Conservation (phyloP, 2,113 vertebrate species). For the Nycticryphes semicollaris region DNA sequence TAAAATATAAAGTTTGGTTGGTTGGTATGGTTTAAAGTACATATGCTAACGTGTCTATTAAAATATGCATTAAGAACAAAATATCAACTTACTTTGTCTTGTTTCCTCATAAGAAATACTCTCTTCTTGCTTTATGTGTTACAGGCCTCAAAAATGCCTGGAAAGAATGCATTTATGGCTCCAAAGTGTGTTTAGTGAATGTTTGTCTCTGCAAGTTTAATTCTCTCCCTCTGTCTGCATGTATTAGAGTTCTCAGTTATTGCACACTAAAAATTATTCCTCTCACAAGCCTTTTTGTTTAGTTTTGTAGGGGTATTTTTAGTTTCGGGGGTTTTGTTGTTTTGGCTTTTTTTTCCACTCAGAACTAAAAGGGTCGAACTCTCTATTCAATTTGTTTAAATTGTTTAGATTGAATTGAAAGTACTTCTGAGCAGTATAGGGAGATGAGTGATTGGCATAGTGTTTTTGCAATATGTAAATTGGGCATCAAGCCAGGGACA, state of each 20-base stretch:
- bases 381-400: background rate
- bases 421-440: background rate
- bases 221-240: background rate
- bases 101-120: background rate
- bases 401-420: background rate
- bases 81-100: background rate
- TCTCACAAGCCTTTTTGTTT: background rate
- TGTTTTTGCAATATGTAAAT: background rate
- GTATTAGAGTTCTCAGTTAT: background rate
- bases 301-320: background rate
- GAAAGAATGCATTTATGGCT: background rate
- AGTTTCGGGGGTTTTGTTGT: no score
- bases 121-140: background rate
- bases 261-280: background rate
- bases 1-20: background rate
- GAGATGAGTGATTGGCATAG: background rate
- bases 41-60: background rate
- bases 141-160: background rate
- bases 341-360: background rate
- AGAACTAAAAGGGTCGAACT: background rate
- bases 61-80: background rate
- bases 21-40: background rate
- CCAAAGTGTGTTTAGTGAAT: background rate
- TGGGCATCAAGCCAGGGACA: background rate
- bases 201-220: background rate